These are phyloP conservation scores for Crambe crambe DNA, from an alignment of 37 sponge, comb jelly and placozoan species.

Conservation along the genomic window DNA sequence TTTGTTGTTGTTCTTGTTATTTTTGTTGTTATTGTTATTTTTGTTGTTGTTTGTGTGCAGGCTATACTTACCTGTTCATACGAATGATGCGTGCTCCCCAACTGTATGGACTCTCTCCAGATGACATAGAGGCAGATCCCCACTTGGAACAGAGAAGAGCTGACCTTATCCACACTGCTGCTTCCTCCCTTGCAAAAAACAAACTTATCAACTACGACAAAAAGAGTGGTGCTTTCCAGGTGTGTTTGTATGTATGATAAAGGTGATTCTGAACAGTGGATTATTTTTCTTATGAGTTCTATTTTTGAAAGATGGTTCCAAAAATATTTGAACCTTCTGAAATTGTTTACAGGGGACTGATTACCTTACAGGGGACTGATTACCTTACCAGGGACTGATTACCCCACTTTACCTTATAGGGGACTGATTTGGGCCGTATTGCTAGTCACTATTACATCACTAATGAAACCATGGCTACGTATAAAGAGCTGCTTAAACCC, in stretches of 20 bases:
- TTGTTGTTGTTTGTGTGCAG: conserved; percentile 24
- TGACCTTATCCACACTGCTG: conserved; percentile 98
- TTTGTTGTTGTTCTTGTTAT: not conserved
- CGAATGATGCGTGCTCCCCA: conserved; percentile 91
- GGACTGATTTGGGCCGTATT: conserved; percentile 96
- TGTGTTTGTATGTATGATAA: conserved; percentile 5
- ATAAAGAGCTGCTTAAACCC: conserved; percentile 94
- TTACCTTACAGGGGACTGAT: no score
- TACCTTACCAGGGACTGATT: no score
- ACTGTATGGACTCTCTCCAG: conserved; percentile 83
- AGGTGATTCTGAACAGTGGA: not conserved
- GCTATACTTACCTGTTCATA: conserved; percentile 97
- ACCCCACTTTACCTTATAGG: no score
- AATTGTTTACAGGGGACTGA: no score
- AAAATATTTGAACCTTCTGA: no score
- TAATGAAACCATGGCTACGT: conserved; percentile 90
- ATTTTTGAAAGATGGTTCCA: not conserved
- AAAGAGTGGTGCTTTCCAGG: conserved; percentile 93
- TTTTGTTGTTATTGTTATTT: no score
- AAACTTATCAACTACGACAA: conserved; percentile 94
- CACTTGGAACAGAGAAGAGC: conserved; percentile 87
- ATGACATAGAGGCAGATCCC: conserved; percentile 78
- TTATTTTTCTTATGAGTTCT: not conserved
- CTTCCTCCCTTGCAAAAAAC: conserved; percentile 81
- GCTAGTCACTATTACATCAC: conserved; percentile 98